Conservation (phyloP, 2,797 vertebrate species). For the Smutsia temminckii region DNA sequence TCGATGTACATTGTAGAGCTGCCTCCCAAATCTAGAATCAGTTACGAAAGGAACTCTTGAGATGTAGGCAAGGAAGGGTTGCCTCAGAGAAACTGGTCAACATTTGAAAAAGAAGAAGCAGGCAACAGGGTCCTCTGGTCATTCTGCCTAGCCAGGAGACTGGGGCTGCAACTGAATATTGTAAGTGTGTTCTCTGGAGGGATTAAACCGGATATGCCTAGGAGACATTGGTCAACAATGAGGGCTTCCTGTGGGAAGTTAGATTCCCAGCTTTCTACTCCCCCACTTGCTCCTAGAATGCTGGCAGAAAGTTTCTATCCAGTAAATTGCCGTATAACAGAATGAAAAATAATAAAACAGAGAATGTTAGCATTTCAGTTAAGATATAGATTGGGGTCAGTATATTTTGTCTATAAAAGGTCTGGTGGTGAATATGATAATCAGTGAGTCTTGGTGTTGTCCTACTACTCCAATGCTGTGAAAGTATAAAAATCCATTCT, state of each 20-base stretch:
- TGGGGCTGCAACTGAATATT: not conserved
- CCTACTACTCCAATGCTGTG: not conserved
- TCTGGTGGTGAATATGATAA: not conserved
- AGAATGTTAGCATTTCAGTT: not conserved
- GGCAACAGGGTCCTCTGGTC: not conserved
- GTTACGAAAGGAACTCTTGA: not conserved
- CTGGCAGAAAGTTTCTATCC: not conserved
- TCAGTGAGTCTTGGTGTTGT: not conserved
- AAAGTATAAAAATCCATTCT: not conserved
- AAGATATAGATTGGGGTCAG: not conserved
- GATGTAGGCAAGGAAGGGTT: not conserved
- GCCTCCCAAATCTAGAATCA: not conserved
- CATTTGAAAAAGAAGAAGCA: not conserved
- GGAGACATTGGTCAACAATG: too few relatives aligned
- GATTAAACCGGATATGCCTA: not conserved
- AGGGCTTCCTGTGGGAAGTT: not conserved
- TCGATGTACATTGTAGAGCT: not conserved
- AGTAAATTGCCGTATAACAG: not conserved
- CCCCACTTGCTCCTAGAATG: not conserved
- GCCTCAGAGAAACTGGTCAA: not conserved
- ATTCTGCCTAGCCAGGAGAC: not conserved
- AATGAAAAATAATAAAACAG: not conserved
- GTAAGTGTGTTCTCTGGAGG: not conserved
- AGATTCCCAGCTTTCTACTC: not conserved
- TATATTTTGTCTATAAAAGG: not conserved